Evolutionary conservation across 2,888 invertebrate species (phyloP), one percentile per base, ranked within the genome.

Genomic region (Cantharis rustica): DNA sequence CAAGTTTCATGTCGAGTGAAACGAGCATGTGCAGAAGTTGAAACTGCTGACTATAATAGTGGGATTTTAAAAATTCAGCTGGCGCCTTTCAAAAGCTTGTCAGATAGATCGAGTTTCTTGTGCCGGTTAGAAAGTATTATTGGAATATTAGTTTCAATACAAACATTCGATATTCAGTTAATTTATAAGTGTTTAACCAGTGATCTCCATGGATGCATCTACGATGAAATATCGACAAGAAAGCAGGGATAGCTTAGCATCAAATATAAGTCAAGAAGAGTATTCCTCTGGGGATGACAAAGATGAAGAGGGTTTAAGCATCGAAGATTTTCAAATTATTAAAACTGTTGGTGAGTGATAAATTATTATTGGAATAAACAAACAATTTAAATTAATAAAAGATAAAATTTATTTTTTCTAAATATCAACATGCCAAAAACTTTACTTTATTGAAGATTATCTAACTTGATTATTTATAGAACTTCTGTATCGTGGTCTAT

Each of bases 251-350:
- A 88, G 88, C 81, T 81, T 87, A 76, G 85, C 85, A 31, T 87
- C 87, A 5, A 69, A 69, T 62, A 68, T 73, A 13, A 73, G 72
- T 11, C 84, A 91, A 17, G 91, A 91, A 27, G 91, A 91, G 73
- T 91, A 89, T 84, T 90, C 90, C 0, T 91, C 91, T 0, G 91
- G 91, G 79, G 90, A 91, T 82, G 90, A 91, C 82, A 91, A 92
- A 81, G 92, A 92, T 61, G 73, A 71, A 27, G 93, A 92, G 84
- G 91, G 92, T 85, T 88, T 96, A 82, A 95, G 95, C 81, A 88
- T 96, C 82, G 95, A 95, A 81, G 95, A 96, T 86, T 93, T 95
- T 84, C 95, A 95, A 87, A 95, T 95, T 83, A 92, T 96, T 83
- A 96, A 95, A 90, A 96, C 96, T 77, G 95, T 96, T 79, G 96